Percentiles rank a stretch among this genome's conserved stretches.
phyloP scores from a whole-genome alignment of 2,113 vertebrate species.

The Eretmochelys imbricata region DNA sequence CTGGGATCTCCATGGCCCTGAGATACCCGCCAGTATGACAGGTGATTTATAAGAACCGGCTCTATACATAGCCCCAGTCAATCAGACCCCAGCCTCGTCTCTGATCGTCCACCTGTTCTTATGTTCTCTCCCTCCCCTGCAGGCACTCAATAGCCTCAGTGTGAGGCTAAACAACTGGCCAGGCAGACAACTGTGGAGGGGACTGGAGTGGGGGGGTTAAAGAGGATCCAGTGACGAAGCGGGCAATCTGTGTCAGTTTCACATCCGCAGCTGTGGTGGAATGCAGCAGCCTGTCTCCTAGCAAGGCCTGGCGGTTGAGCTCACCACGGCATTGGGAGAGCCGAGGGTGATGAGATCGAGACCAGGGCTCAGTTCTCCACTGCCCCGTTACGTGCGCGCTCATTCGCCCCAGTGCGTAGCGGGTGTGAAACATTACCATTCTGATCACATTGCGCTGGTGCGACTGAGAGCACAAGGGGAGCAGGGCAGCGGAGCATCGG shows the following conservation, averaged over 20 bases:
- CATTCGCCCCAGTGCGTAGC: not conserved
- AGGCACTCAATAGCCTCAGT: slow-evolving; percentile 3
- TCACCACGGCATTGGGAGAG: not conserved
- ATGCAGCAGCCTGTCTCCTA: not conserved
- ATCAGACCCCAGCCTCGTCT: not conserved
- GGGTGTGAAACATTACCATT: not conserved
- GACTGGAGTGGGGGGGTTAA: not conserved
- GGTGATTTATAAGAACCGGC: fast-evolving
- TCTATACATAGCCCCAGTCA: fast-evolving
- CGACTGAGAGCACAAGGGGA: not conserved
- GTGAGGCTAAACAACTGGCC: not conserved
- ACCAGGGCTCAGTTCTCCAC: not conserved
- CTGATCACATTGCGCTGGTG: not conserved
- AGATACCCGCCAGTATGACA: not conserved
- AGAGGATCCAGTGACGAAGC: not conserved
- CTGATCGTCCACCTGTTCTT: slow-evolving; percentile 29
- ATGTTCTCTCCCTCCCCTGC: not conserved
- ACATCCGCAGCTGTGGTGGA: not conserved
- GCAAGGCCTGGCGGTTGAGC: not conserved
- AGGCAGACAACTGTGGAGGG: slow-evolving; percentile 21
- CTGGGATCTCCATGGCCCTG: not conserved
- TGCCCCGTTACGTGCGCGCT: not conserved
- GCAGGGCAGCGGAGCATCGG: not conserved
- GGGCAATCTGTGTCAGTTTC: not conserved
- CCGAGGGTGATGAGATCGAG: not conserved